Evolutionary conservation across 2,113 vertebrate genomes (phyloP).

Genomic region (Podarcis raffonei): DNA sequence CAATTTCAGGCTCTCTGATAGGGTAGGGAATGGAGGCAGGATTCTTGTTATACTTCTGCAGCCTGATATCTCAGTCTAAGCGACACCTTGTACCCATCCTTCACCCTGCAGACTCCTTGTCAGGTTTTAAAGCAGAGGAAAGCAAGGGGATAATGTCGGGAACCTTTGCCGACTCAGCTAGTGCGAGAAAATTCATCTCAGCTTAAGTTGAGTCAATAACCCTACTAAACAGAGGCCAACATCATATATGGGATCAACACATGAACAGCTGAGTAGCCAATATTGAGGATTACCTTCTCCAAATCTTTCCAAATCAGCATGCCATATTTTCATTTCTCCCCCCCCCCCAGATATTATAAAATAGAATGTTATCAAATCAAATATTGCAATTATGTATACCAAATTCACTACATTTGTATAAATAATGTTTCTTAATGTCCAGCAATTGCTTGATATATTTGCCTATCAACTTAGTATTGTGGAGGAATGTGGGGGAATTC

Average conservation of each 20-base stretch:
- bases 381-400: neutral
- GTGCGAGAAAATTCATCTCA: neutral
- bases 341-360: neutral
- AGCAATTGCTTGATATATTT: neutral
- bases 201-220: neutral
- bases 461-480: neutral
- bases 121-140: neutral
- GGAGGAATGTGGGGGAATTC: neutral
- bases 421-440: neutral
- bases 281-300: neutral
- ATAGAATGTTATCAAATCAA: neutral
- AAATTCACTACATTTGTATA: neutral
- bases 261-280: neutral
- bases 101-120: neutral
- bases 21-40: neutral
- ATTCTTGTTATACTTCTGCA: neutral
- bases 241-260: neutral
- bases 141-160: neutral
- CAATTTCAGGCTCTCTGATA: neutral
- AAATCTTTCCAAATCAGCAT: neutral
- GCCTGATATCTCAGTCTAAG: neutral
- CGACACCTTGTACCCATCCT: neutral
- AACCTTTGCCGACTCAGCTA: neutral
- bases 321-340: neutral
- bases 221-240: neutral